Conservation (phyloP, 92 coral and sea anemone species). For the Bergia puertoricense region DNA sequence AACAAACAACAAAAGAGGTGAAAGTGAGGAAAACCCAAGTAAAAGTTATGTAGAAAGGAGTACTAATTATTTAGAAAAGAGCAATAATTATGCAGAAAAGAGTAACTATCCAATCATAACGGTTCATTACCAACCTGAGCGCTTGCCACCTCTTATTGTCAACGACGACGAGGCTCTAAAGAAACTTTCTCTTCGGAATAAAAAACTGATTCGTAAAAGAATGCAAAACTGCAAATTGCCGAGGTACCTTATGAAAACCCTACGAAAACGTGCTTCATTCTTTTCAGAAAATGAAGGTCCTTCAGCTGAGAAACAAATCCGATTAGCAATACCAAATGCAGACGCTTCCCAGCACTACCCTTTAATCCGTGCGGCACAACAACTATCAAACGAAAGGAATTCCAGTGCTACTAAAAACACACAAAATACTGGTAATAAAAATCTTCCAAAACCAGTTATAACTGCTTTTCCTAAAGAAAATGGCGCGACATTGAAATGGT, state of each 20-base stretch:
- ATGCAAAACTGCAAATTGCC: not conserved
- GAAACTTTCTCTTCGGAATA: not conserved
- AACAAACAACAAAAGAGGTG: not conserved
- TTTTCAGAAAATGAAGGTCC: not conserved
- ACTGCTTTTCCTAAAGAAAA: conserved; percentile 7
- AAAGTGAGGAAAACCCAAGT: not conserved
- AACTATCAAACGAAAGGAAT: not conserved
- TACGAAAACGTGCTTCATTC: not conserved
- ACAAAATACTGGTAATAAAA: not conserved
- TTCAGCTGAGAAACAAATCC: conserved; percentile 6
- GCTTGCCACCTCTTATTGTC: not conserved
- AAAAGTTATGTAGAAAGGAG: not conserved
- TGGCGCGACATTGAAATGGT: not conserved
- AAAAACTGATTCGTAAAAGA: not conserved
- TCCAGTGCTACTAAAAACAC: no score
- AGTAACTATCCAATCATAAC: not conserved
- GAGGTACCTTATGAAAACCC: conserved; percentile 6
- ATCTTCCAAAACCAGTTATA: conserved; percentile 2
- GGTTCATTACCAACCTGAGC: not conserved
- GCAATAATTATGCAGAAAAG: not conserved
- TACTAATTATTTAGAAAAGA: not conserved
- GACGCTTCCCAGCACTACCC: not conserved
- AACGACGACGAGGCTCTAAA: not conserved
- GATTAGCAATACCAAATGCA: not conserved
- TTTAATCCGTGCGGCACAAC: not conserved